Evolutionary conservation across 2,113 vertebrate species (phyloP), one percentile per base, ranked within the genome.

Genomic region (Grantiella picta): DNA sequence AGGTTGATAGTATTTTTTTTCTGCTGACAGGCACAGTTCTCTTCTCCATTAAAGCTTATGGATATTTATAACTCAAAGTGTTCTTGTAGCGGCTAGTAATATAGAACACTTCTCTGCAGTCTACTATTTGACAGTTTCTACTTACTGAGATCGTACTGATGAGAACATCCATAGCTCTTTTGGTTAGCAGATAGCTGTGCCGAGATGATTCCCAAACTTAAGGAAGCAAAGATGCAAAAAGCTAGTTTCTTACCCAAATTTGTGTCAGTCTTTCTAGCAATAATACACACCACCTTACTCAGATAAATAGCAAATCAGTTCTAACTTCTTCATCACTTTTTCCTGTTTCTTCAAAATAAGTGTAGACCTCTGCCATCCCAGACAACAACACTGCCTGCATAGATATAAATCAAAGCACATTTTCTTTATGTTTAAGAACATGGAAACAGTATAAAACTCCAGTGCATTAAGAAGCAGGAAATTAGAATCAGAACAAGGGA

Each of bases 11-110:
- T 87, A 87, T 72, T 94, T 97, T 92, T 88, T 96, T 95, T 84
- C 54, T 89, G 90, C 91, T 95, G 95, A 96, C 91, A 95, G 88
- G 70, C 70, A 91, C 85, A 83, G 78, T 96, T 95, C 79, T 90
- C 85, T 96, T 92, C 89, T 82, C 92, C 94, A 94, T 92, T 95
- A 95, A 95, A 96, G 80, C 71, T 96, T 95, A 94, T 96, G 90
- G 95, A 90, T 94, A 96, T 94, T 94, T 94, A 96, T 94, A 92
- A 87, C 82, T 75, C 70, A 57, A 94, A 96, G 64, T 92, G 91
- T 94, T 95, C 95, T 82, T 72, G 76, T 77, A 84, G 86, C 91
- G 89, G 54, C 91, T 90, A 86, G 70, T 76, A 93, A 91, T 82
- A 87, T 33, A 91, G 93, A 94, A 94, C 54, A 60, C 79, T 87